phyloP scores from a whole-genome alignment of 2,113 vertebrate species.

The Melanerpes aurifrons region DNA sequence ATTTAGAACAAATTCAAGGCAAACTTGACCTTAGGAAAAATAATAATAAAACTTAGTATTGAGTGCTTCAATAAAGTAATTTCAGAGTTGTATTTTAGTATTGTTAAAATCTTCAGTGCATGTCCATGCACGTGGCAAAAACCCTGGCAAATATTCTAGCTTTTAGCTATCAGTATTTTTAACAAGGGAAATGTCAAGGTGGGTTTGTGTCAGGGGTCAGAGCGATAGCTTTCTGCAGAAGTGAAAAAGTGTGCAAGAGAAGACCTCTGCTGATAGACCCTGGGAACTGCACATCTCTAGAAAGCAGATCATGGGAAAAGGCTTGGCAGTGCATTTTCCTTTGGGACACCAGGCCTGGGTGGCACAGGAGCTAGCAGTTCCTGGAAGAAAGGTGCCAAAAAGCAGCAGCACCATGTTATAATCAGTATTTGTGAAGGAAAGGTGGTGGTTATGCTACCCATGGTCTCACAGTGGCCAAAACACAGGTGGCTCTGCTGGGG shows the following conservation, averaged over 20 bases:
- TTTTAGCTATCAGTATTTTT: neutral
- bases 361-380: neutral
- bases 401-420: neutral
- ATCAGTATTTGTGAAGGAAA: accelerated
- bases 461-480: neutral
- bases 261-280: conserved; percentile 48
- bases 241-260: neutral
- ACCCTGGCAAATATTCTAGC: neutral
- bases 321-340: neutral
- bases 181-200: neutral
- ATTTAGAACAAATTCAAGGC: neutral
- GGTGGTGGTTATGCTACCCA: accelerated
- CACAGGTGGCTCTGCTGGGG: neutral
- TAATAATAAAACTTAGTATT: neutral
- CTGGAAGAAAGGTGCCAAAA: neutral
- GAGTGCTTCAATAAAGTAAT: neutral
- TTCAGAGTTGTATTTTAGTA: neutral
- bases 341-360: neutral
- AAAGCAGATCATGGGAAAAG: neutral
- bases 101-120: neutral
- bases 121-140: neutral
- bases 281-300: neutral
- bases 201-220: neutral
- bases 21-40: neutral
- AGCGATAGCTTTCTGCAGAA: neutral